phyloP scores from a whole-genome alignment of 2,888 invertebrate genomes.

The Ptilodon capucinus region DNA sequence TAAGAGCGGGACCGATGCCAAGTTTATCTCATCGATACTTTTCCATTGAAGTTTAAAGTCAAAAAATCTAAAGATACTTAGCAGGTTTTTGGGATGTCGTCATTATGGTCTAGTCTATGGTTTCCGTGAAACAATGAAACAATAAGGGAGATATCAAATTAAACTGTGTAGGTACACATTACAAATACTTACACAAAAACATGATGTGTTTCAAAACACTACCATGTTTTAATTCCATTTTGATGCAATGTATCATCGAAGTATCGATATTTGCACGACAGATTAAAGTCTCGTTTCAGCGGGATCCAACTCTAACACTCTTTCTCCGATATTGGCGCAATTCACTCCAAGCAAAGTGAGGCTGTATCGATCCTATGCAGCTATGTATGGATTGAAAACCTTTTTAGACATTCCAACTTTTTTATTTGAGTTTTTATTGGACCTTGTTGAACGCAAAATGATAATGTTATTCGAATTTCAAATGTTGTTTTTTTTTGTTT shows the following conservation, averaged over 20 bases:
- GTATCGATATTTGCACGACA: conserved; percentile 1
- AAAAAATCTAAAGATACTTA: too few species aligned
- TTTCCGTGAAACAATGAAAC: too few species aligned
- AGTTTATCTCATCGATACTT: conserved; percentile 3
- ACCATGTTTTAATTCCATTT: too few species aligned
- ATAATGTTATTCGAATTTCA: neutral
- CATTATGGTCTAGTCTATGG: too few species aligned
- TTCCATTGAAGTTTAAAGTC: neutral
- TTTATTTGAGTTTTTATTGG: neutral
- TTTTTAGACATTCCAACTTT: neutral
- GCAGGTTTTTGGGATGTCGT: too few species aligned
- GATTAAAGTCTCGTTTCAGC: conserved; percentile 8
- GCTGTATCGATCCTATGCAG: neutral
- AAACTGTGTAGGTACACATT: too few species aligned
- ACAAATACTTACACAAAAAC: too few species aligned
- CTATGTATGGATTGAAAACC: neutral
- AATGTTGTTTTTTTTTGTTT: neutral
- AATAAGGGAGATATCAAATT: too few species aligned
- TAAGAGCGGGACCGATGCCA: conserved; percentile 2
- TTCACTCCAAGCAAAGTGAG: conserved; percentile 7
- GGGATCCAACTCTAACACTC: conserved; percentile 6
- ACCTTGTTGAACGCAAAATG: neutral
- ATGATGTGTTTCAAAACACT: too few species aligned
- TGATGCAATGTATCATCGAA: too few species aligned
- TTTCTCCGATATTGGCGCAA: conserved; percentile 11